These are phyloP conservation scores for Tipula lateralis DNA, from an alignment of 2,888 invertebrate genomes.

Conservation along the genomic window DNA sequence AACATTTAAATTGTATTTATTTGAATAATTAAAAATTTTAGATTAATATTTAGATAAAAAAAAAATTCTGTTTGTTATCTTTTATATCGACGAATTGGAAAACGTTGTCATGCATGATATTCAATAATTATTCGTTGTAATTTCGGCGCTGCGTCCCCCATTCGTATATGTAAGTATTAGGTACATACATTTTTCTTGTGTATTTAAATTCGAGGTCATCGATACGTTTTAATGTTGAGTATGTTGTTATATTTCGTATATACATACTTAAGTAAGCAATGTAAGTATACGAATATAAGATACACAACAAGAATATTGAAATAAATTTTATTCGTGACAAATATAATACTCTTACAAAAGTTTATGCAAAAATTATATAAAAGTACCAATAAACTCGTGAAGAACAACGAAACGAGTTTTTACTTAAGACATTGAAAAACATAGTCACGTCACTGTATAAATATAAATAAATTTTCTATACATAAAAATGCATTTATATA, in stretches of 20 bases:
- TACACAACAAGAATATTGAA: not conserved
- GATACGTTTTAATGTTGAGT: not conserved
- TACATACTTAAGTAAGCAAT: not conserved
- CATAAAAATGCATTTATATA: slow-evolving; percentile 12
- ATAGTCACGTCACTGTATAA: not conserved
- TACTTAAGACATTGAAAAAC: not conserved
- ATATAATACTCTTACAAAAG: not conserved
- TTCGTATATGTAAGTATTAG: too few relatives aligned
- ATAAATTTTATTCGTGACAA: not conserved
- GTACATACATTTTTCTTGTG: not conserved
- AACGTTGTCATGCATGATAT: not conserved
- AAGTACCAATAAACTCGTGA: not conserved
- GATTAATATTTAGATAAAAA: not conserved
- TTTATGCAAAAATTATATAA: not conserved
- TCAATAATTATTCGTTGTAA: not conserved
- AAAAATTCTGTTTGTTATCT: not conserved
- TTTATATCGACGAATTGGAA: not conserved
- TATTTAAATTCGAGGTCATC: slow-evolving; percentile 16
- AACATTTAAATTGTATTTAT: not conserved
- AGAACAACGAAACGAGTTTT: not conserved
- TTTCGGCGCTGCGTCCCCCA: not conserved
- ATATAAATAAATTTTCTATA: not conserved
- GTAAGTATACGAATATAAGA: not conserved
- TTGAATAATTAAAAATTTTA: not conserved
- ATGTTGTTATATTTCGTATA: not conserved